Base-by-base conservation (phyloP, 2,113 vertebrate genomes). In the Pelmatolapia mariae region DNA sequence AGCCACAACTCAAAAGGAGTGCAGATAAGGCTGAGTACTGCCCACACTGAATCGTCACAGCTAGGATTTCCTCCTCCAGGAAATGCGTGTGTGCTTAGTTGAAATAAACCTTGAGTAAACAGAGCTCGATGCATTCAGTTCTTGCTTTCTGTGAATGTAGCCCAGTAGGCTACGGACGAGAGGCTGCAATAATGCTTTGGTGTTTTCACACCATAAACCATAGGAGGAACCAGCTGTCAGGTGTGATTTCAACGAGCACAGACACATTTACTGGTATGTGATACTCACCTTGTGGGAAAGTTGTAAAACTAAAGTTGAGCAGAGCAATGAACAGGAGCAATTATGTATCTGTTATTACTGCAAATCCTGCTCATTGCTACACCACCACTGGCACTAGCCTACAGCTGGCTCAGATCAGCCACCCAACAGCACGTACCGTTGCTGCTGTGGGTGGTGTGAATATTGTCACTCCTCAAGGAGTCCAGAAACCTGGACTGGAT, bases 401-500 rank as follows among this genome's bases (percentile, higher is more conserved):
- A 38, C 83, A 90, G 81, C 80, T 86, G 86, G 80, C 80, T 90
- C 53, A 53, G 26, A 56, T 89, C 80, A 92, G 81, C 83, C 52
- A 63, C 86, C 84, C 81, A 88, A 36, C 36, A 90, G 57, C 83
- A 84, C 4, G 22, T 40, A 26, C 36, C 6, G 16, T 36, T 53
- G 66, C 66, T 45, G n/a, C 63, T 80, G 89, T 83, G 78, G 86
- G 87, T 4, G 54, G 84, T 89, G 93, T 85, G 79, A 91, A 81
- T 36, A 36, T 50, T 86, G 47, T 88, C 85, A 76, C 73, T 88
- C 83, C 15, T 89, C 56, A 59, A 50, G 18, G 8, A 90, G 87
- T 53, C 81, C 47, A 86, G 73, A 82, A 56, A 85, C 89, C 80
- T 84, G 76, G n/a, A 73, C 2, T 76, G 24, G n/a, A 19, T 78